phyloP scores from a whole-genome alignment of 1,140 invertebrate genomes.

The Trypoxylus dichotomus region DNA sequence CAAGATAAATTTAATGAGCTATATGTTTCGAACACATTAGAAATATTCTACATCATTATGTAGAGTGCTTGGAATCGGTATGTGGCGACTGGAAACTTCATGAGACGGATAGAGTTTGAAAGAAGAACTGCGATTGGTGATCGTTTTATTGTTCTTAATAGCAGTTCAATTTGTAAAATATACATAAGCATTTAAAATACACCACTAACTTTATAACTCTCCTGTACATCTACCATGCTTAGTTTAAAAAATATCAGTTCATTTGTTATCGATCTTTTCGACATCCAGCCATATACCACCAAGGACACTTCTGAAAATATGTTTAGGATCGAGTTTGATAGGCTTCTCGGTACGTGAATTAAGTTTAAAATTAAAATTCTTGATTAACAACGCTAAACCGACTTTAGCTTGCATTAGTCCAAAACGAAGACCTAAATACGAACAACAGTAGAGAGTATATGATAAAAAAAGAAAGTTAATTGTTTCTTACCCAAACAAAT shows the following conservation, averaged over 20 bases:
- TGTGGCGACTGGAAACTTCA: no score
- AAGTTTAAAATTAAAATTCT: slow-evolving; percentile 46
- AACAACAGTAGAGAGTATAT: neutral
- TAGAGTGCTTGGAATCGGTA: no score
- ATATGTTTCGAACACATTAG: no score
- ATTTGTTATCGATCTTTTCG: neutral
- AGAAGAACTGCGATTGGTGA: no score
- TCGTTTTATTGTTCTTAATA: no score
- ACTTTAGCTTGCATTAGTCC: slow-evolving; percentile 55
- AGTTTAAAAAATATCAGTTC: slow-evolving; percentile 28
- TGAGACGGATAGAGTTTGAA: no score
- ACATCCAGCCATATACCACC: slow-evolving; percentile 6
- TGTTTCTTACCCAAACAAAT: slow-evolving; percentile 20
- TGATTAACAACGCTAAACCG: slow-evolving; percentile 52
- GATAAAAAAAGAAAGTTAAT: neutral
- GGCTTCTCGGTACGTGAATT: neutral
- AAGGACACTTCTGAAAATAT: neutral
- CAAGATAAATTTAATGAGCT: no score
- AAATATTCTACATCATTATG: no score
- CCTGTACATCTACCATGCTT: no score
- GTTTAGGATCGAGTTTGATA: neutral
- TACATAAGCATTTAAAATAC: no score
- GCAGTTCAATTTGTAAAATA: no score
- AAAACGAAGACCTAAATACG: slow-evolving; percentile 46
- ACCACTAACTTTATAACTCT: no score